Conservation (phyloP, 2,113 vertebrate species). For the Vimba vimba region DNA sequence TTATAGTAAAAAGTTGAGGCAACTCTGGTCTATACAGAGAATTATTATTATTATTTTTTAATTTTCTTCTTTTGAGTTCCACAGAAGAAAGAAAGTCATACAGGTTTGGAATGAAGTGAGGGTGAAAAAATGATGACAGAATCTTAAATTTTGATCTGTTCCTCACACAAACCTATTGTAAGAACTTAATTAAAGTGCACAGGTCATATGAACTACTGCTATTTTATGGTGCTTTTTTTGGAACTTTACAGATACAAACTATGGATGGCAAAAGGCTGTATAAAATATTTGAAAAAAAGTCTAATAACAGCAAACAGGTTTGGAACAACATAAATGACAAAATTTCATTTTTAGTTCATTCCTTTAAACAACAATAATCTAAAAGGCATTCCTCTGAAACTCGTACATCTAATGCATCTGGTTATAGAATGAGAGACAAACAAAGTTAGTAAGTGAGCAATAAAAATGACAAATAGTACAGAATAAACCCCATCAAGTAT, state of each 20-base stretch:
- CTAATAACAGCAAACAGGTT: neutral
- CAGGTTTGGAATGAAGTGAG: neutral
- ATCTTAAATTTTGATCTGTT: neutral
- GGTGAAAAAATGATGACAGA: neutral
- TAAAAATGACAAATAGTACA: constrained; percentile 57
- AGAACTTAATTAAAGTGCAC: neutral
- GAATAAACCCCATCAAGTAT: constrained; percentile 40
- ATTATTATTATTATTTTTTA: no score
- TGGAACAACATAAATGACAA: constrained; percentile 29
- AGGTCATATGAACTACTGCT: neutral
- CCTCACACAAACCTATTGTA: neutral
- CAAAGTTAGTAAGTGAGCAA: constrained; percentile 38
- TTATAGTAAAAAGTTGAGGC: neutral
- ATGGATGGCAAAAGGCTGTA: neutral
- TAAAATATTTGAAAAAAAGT: neutral
- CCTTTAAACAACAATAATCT: constrained; percentile 53
- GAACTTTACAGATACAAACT: neutral
- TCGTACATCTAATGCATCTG: constrained; percentile 57
- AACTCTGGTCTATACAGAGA: neutral
- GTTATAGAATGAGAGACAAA: neutral
- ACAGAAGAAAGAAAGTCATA: neutral
- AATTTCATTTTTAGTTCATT: neutral
- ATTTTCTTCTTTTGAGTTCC: no score
- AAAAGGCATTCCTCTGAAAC: constrained; percentile 51
- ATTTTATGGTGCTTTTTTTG: neutral